Conservation (phyloP, 2,888 invertebrate species). For the Sphinx pinastri region DNA sequence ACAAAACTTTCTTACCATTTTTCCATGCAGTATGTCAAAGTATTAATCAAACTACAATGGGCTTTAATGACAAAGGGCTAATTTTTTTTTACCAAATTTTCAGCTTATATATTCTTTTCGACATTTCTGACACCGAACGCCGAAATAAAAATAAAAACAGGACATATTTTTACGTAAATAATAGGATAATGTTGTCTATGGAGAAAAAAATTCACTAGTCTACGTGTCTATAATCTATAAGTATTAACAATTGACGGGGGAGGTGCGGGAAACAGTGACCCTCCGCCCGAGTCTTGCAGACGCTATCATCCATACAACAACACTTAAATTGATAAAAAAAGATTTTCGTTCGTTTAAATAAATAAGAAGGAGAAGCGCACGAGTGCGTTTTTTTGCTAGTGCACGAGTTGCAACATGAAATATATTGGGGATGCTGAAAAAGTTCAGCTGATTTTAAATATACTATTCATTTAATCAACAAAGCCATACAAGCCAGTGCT, state of each 20-base stretch:
- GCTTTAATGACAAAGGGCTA: too few species aligned
- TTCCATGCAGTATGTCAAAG: too few species aligned
- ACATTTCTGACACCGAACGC: conserved; percentile 7
- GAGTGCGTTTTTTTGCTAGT: conserved; percentile 43
- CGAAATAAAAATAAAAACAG: neutral
- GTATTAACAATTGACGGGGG: conserved; percentile 43
- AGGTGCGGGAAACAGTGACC: conserved; percentile 48
- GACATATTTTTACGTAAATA: conserved; percentile 33
- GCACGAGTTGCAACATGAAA: conserved; percentile 23
- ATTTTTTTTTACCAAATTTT: too few species aligned
- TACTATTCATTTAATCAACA: too few species aligned
- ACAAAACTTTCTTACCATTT: too few species aligned
- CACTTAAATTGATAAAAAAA: conserved; percentile 57
- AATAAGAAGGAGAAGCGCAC: conserved; percentile 57
- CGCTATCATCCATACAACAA: conserved; percentile 59
- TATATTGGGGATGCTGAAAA: neutral
- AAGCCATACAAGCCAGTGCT: too few species aligned
- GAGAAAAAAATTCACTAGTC: conserved; percentile 60
- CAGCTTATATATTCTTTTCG: too few species aligned
- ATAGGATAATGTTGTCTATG: conserved; percentile 50
- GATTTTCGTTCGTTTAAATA: conserved; percentile 51
- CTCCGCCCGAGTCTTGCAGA: conserved; percentile 62
- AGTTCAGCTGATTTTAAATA: too few species aligned
- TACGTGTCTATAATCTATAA: conserved; percentile 52
- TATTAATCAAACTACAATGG: too few species aligned